Percentiles rank a stretch among this genome's conserved stretches.
phyloP scores from a whole-genome alignment of 2,797 vertebrate genomes.

The Pipistrellus nathusii region DNA sequence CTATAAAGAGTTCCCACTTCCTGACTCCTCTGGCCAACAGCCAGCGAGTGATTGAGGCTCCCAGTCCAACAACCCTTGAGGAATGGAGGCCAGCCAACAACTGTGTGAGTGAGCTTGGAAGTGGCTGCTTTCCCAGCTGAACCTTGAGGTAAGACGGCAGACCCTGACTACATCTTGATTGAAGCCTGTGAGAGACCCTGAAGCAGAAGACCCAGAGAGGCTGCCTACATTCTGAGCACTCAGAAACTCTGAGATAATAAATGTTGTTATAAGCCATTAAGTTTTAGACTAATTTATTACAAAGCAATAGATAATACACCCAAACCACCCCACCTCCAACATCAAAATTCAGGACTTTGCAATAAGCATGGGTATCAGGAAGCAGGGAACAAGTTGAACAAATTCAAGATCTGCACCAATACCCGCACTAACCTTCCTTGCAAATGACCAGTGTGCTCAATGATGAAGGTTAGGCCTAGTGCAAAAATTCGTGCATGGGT shows the following conservation, averaged over 20 bases:
- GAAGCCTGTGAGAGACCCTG: neutral
- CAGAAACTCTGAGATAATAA: neutral
- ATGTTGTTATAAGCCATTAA: neutral
- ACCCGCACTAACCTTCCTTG: neutral
- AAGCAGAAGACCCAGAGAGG: neutral
- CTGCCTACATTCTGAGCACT: neutral
- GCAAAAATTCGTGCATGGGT: too few relatives aligned
- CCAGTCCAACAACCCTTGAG: neutral
- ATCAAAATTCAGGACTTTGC: neutral
- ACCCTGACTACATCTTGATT: neutral
- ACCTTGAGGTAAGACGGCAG: neutral
- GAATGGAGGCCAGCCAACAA: neutral
- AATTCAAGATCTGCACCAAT: slow-evolving; percentile 5
- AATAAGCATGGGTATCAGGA: neutral
- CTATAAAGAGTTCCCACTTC: too few relatives aligned
- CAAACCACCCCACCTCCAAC: neutral
- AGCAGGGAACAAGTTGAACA: neutral
- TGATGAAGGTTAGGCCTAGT: neutral
- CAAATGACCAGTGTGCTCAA: neutral
- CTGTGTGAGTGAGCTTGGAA: neutral
- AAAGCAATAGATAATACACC: neutral
- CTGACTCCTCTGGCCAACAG: neutral
- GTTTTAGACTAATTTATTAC: slow-evolving; percentile 25
- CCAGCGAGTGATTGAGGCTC: neutral
- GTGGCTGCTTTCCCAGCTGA: neutral